Conservation (phyloP, 2,888 invertebrate species). For the Lasioglossum calceatum region DNA sequence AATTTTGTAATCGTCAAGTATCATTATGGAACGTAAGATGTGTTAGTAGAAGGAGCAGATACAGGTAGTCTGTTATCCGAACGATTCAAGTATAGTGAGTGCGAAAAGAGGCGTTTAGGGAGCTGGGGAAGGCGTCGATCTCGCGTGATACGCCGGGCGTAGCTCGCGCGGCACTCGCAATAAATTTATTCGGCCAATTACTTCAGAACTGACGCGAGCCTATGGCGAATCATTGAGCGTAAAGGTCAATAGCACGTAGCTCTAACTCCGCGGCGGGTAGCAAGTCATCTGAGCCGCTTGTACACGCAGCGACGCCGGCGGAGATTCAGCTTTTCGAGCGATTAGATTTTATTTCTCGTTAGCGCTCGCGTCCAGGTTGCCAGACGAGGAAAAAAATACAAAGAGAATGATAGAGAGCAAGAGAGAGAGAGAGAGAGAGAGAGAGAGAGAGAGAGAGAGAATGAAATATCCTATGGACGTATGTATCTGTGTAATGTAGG, state of each 20-base stretch:
- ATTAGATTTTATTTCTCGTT: slow-evolving; percentile 46
- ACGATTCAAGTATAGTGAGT: neutral
- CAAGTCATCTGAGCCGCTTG: slow-evolving; percentile 50
- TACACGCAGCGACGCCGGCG: slow-evolving; percentile 34
- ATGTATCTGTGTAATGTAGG: neutral
- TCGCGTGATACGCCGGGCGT: slow-evolving; percentile 32
- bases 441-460: neutral
- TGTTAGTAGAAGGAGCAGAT: neutral
- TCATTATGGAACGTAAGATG: neutral
- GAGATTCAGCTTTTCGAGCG: slow-evolving; percentile 46
- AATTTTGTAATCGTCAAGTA: neutral
- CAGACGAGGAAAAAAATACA: neutral
- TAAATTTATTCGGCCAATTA: slow-evolving; percentile 68
- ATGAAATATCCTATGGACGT: neutral
- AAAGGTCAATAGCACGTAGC: slow-evolving; percentile 71
- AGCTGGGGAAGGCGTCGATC: slow-evolving; percentile 14
- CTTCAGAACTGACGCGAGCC: slow-evolving; percentile 59
- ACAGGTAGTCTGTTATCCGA: neutral
- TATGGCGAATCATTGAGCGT: slow-evolving; percentile 68
- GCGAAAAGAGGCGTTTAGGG: slow-evolving; percentile 21
- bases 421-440: neutral
- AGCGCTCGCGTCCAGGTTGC: neutral
- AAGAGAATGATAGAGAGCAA: neutral
- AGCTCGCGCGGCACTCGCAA: slow-evolving; percentile 41
- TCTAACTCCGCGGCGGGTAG: slow-evolving; percentile 56